Conservation (phyloP, 2,113 vertebrate genomes). For the Chaetura pelagica region DNA sequence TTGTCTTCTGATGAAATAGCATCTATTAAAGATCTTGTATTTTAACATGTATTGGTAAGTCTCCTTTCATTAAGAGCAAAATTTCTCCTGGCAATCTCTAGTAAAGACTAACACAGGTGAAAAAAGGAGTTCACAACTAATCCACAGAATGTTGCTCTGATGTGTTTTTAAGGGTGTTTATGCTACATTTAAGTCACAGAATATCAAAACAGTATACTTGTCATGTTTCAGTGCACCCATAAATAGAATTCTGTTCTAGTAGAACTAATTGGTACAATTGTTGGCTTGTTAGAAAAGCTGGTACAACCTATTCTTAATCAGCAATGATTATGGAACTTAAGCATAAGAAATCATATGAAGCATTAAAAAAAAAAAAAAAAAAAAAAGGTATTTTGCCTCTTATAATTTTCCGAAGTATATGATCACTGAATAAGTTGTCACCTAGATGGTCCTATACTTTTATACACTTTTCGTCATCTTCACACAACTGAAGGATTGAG, state of each 20-base stretch:
- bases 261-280: constrained; percentile 38
- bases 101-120: background rate
- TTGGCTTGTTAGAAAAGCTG: constrained; percentile 13
- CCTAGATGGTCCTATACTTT: background rate
- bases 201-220: constrained; percentile 34
- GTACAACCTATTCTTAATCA: constrained; percentile 15
- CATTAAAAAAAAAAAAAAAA: background rate
- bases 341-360: background rate
- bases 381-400: background rate
- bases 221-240: constrained; percentile 6
- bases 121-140: background rate
- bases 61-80: background rate
- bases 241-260: constrained; percentile 39
- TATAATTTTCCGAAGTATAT: background rate
- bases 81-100: background rate
- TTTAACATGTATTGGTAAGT: background rate
- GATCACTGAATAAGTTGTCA: background rate
- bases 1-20: background rate
- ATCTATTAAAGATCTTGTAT: background rate
- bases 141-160: background rate
- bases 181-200: constrained; percentile 7
- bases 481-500: too few relatives aligned
- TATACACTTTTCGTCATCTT: too few relatives aligned
- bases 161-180: constrained; percentile 21
- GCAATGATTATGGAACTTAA: constrained; percentile 8